Conservation (phyloP, 1,140 invertebrate genomes). For the Drosophila grimshawi region DNA sequence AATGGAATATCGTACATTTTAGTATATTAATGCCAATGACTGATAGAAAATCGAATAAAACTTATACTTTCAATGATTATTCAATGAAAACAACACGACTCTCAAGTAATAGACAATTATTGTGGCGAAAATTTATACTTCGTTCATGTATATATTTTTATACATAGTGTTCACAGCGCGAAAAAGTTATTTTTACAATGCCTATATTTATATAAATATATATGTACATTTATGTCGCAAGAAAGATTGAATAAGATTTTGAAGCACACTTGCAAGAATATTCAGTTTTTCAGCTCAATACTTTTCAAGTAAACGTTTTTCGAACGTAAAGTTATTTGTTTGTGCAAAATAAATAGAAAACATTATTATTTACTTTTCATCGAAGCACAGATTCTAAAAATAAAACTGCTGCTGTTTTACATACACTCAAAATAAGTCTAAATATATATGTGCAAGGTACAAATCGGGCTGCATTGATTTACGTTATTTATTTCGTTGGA, state of each 20-base stretch:
- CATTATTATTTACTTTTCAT: not conserved
- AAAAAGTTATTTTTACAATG: constrained; percentile 30
- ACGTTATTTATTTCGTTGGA: no score
- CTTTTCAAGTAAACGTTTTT: no score
- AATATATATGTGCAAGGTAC: no score
- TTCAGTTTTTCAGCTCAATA: not conserved
- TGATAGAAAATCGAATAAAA: not conserved
- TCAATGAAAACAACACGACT: not conserved
- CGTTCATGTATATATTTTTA: not conserved
- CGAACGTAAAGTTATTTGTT: not conserved
- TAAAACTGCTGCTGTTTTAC: not conserved
- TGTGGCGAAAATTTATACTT: not conserved
- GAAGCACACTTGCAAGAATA: not conserved
- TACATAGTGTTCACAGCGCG: not conserved
- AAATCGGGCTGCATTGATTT: no score
- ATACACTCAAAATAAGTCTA: no score
- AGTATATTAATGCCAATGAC: not conserved
- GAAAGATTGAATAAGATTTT: not conserved
- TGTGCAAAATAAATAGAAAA: not conserved
- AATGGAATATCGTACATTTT: constrained; percentile 73
- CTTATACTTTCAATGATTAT: not conserved
- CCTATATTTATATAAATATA: not conserved
- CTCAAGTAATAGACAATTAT: not conserved
- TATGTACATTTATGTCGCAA: not conserved
- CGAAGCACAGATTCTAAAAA: constrained; percentile 4